Percentiles rank a stretch among this genome's conserved stretches.
phyloP scores from a whole-genome alignment of 37 sponge, comb jelly and placozoan species.

The Geodia barretti region DNA sequence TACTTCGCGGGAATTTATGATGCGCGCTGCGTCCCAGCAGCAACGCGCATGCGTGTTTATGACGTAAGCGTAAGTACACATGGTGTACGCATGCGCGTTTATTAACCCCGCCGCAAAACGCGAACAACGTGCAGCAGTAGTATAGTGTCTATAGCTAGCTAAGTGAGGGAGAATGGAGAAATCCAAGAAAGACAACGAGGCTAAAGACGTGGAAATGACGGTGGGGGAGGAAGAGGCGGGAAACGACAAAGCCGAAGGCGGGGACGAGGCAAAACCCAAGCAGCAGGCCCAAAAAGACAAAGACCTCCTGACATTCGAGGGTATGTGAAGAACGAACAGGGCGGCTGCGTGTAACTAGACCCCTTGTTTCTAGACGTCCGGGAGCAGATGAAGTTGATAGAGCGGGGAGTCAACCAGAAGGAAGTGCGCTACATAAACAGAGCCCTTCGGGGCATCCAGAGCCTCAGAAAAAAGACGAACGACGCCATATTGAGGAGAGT shows the following conservation, averaged over 20 bases:
- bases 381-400: constrained; percentile 83
- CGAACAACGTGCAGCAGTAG: not conserved
- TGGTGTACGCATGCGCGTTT: too few relatives aligned
- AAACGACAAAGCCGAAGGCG: constrained; percentile 8
- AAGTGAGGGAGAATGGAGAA: not conserved
- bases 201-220: constrained; percentile 69
- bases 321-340: constrained; percentile 7
- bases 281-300: constrained; percentile 57
- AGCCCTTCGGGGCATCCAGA: constrained; percentile 67
- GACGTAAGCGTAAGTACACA: too few relatives aligned
- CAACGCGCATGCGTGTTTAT: not conserved
- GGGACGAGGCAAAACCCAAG: constrained; percentile 30
- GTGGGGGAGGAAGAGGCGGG: constrained; percentile 23
- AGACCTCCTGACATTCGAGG: constrained; percentile 68
- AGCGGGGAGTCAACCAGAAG: constrained; percentile 79
- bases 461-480: constrained; percentile 75
- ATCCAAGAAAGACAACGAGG: not conserved
- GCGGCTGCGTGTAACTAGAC: not conserved
- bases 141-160: not conserved
- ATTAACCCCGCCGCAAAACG: too few relatives aligned
- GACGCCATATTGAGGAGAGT: constrained; percentile 68
- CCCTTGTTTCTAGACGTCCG: constrained; percentile 66
- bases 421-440: constrained; percentile 89
- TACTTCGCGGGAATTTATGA: constrained; percentile 18
- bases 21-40: too few relatives aligned